Conservation (phyloP, 2,888 invertebrate species). For the Drosophila algonquin region DNA sequence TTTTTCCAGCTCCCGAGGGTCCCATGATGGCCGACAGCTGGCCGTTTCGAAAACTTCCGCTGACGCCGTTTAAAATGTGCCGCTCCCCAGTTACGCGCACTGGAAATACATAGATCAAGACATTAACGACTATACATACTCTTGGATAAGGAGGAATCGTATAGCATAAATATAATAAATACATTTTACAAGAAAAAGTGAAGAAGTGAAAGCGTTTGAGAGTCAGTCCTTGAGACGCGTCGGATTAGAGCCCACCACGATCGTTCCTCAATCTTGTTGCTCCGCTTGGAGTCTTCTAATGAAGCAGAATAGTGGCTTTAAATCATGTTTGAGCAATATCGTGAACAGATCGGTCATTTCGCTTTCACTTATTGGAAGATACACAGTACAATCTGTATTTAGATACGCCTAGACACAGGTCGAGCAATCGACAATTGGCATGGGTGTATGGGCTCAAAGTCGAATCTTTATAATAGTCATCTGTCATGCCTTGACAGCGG, state of each 20-base stretch:
- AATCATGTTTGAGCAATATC: neutral
- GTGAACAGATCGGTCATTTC: conserved; percentile 1
- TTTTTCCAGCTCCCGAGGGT: conserved; percentile 90
- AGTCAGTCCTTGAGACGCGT: neutral
- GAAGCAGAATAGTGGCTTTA: neutral
- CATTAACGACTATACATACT: conserved; percentile 1
- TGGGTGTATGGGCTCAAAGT: neutral
- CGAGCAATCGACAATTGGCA: neutral
- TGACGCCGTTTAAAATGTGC: conserved; percentile 86
- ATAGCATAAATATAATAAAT: neutral
- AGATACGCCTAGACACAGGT: neutral
- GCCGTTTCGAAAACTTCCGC: conserved; percentile 87
- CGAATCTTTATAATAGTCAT: conserved; percentile 3
- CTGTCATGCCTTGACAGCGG: conserved; percentile 12
- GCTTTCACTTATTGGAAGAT: conserved; percentile 12
- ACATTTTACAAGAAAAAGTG: neutral
- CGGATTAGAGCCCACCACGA: neutral
- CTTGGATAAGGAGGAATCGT: neutral
- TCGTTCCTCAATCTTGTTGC: conserved; percentile 17
- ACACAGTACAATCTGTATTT: neutral
- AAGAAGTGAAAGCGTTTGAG: conserved; percentile 1
- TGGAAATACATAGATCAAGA: conserved; percentile 74
- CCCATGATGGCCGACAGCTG: conserved; percentile 89
- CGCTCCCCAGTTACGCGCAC: conserved; percentile 85
- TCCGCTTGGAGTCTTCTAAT: neutral